Evolutionary conservation across 2,888 invertebrate species (phyloP).

Genomic region (Callosobruchus maculatus): DNA sequence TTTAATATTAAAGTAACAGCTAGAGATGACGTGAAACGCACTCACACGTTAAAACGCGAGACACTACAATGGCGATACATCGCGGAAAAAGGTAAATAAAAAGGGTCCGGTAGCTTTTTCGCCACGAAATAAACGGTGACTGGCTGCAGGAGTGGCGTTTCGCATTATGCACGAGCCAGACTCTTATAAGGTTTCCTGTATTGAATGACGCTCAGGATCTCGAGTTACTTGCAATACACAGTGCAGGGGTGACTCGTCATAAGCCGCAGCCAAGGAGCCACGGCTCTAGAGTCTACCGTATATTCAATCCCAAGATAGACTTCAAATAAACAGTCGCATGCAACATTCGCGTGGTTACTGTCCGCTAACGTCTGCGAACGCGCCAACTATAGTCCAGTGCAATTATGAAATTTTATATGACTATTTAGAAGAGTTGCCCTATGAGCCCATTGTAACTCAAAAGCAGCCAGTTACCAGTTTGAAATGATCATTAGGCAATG

Average conservation of each 20-base stretch:
- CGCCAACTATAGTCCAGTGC: no score
- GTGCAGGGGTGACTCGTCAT: background rate
- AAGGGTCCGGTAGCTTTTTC: background rate
- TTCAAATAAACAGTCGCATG: no score
- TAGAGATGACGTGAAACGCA: background rate
- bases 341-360: no score
- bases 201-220: background rate
- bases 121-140: background rate
- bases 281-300: no score
- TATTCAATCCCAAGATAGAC: no score
- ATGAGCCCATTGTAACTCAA: no score
- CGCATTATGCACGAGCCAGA: background rate
- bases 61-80: background rate
- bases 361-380: no score
- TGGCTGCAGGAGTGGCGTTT: background rate
- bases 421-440: no score
- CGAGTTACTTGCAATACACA: background rate
- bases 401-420: no score
- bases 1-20: background rate
- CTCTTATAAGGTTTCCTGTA: background rate
- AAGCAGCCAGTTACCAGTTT: no score
- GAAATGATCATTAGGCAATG: no score
- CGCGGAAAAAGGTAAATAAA: background rate
- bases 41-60: background rate
- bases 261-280: no score